These are phyloP conservation scores for Penaeus monodon DNA, from an alignment of 2,888 invertebrate species.

Conservation along the genomic window DNA sequence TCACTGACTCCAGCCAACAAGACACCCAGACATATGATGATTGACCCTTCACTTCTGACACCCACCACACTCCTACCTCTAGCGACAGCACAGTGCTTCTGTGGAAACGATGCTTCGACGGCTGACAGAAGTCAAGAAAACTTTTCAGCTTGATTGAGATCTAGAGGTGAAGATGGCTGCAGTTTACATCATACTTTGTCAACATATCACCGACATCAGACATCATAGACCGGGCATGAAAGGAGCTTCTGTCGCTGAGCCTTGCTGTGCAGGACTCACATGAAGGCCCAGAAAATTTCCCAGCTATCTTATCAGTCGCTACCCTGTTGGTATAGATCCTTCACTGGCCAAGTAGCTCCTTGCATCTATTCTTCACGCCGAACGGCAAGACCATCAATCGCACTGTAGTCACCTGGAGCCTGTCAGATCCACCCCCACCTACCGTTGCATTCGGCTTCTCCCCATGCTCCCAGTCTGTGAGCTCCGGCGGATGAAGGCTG, in stretches of 20 bases:
- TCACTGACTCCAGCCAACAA: no score
- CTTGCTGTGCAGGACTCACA: no score
- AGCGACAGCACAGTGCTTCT: background rate
- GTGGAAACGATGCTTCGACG: conserved; percentile 26
- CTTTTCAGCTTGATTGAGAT: background rate
- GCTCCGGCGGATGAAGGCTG: background rate
- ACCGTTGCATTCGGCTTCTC: background rate
- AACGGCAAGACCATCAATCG: background rate
- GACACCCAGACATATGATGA: no score
- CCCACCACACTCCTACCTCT: background rate
- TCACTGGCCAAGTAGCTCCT: background rate
- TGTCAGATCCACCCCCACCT: background rate
- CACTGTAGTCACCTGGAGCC: conserved; percentile 25
- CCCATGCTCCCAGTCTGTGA: conserved; percentile 8
- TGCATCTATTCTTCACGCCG: conserved; percentile 6
- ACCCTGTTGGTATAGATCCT: conserved; percentile 12
- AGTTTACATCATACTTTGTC: background rate
- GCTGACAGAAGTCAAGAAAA: conserved; percentile 12
- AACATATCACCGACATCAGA: no score
- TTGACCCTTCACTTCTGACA: background rate
- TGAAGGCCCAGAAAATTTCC: no score
- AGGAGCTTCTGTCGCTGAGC: background rate
- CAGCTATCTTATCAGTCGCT: background rate
- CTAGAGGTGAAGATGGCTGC: conserved; percentile 24
- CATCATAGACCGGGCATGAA: background rate